phyloP scores from a whole-genome alignment of 2,888 invertebrate genomes.

The Pollenia labialis region DNA sequence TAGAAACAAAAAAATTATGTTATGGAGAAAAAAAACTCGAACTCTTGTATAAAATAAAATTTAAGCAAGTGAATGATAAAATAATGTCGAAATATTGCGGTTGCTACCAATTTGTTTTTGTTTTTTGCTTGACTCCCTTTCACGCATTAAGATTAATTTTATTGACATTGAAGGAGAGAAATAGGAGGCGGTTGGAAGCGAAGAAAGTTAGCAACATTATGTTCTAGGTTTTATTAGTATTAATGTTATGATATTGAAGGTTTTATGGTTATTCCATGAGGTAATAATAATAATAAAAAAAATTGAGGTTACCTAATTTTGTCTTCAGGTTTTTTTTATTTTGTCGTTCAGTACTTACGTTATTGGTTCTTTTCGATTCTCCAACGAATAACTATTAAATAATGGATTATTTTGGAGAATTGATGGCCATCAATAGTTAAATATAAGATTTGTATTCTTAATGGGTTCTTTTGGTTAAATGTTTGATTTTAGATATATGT shows the following conservation, averaged over 20 bases:
- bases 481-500: background rate
- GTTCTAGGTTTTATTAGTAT: constrained; percentile 64
- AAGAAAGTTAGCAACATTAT: constrained; percentile 28
- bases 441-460: constrained; percentile 23
- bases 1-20: background rate
- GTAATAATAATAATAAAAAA: constrained; percentile 30
- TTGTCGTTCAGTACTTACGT: background rate
- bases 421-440: constrained; percentile 40
- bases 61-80: constrained; percentile 57
- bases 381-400: constrained; percentile 46
- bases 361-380: constrained; percentile 9
- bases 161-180: constrained; percentile 43
- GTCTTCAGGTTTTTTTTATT: background rate
- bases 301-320: constrained; percentile 35
- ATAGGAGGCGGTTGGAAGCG: background rate
- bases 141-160: constrained; percentile 36
- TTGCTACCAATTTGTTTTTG: constrained; percentile 9
- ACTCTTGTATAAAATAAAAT: constrained; percentile 38
- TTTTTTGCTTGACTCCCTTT: background rate
- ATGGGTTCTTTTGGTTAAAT: background rate
- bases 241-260: constrained; percentile 68
- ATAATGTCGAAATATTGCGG: constrained; percentile 65
- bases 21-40: background rate
- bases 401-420: constrained; percentile 37
- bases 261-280: constrained; percentile 62